Conservation (phyloP, 2,888 invertebrate species). For the Sisyra terminalis region DNA sequence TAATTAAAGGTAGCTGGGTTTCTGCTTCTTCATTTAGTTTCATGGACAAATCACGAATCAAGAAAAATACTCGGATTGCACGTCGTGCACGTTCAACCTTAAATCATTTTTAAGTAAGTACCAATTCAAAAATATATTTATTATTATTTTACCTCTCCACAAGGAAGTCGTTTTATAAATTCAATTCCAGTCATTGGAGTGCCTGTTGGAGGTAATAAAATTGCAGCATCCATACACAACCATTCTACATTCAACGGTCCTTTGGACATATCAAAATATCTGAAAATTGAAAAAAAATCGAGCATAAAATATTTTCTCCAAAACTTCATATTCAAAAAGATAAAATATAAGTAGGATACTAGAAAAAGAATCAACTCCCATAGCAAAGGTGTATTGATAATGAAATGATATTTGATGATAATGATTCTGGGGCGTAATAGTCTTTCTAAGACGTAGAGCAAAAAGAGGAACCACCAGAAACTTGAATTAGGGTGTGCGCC, state of each 20-base stretch:
- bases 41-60: conserved; percentile 66
- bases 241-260: conserved; percentile 80
- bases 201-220: conserved; percentile 85
- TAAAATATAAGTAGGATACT: not conserved
- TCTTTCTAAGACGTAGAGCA: too few species aligned
- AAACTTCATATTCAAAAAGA: too few species aligned
- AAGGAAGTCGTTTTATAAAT: conserved; percentile 85
- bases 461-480: too few species aligned
- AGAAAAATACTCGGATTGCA: conserved; percentile 85
- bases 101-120: conserved; percentile 13
- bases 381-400: too few species aligned
- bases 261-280: conserved; percentile 81
- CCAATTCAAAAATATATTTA: conserved; percentile 2
- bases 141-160: conserved; percentile 65
- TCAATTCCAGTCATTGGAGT: conserved; percentile 93
- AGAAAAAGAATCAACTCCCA: not conserved
- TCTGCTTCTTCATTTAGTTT: conserved; percentile 69
- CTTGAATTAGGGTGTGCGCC: too few species aligned
- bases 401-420: too few species aligned
- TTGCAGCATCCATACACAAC: conserved; percentile 91
- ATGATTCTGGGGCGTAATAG: too few species aligned
- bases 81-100: conserved; percentile 74
- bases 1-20: conserved; percentile 75
- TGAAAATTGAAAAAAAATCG: too few species aligned
- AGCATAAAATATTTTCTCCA: too few species aligned